Conservation (phyloP, 2,888 invertebrate genomes). For the Pogonocherus hispidulus region DNA sequence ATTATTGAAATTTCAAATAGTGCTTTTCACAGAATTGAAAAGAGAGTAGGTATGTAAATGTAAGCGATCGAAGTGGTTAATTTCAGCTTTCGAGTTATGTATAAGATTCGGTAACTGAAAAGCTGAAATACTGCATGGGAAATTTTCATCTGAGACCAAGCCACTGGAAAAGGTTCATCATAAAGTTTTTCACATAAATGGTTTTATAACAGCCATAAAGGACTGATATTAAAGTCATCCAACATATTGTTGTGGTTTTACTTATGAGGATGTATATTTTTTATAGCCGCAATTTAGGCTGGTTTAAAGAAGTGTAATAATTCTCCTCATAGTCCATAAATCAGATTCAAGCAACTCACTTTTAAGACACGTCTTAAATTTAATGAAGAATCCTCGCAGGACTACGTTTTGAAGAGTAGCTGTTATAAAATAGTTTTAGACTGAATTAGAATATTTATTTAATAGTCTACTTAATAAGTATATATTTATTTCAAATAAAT, state of each 20-base stretch:
- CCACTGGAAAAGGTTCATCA: conserved; percentile 16
- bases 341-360: not conserved
- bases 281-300: conserved; percentile 4
- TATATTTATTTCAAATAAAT: too few relatives aligned
- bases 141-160: conserved; percentile 31
- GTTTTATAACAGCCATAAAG: conserved; percentile 13
- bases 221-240: conserved; percentile 7
- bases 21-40: too few relatives aligned
- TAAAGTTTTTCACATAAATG: conserved; percentile 20
- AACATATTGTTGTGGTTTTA: conserved; percentile 8
- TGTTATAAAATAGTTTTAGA: too few relatives aligned
- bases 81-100: conserved; percentile 27
- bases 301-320: conserved; percentile 8
- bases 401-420: too few relatives aligned
- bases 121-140: conserved; percentile 40
- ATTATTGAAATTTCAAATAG: too few relatives aligned
- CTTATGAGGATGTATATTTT: conserved; percentile 10
- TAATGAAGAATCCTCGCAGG: conserved; percentile 3
- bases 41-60: not conserved
- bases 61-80: not conserved
- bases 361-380: not conserved
- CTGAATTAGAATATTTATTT: too few relatives aligned
- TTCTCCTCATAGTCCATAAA: conserved; percentile 9
- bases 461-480: too few relatives aligned
- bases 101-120: conserved; percentile 28